Conservation (phyloP, 2,888 invertebrate genomes). For the Steinernema scapterisci region DNA sequence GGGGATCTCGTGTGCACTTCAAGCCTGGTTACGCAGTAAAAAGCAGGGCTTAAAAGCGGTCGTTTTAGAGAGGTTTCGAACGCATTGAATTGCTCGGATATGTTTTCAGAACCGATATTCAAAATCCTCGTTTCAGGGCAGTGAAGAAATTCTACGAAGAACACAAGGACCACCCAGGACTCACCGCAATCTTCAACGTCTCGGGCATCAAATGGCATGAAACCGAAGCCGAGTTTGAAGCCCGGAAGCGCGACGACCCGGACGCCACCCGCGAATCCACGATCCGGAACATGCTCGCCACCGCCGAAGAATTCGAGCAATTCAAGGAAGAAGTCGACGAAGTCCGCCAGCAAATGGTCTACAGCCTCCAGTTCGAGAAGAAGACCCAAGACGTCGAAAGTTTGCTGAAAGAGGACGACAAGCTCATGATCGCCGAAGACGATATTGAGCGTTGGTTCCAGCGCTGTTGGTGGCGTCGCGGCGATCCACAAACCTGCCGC, state of each 20-base stretch:
- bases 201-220: slow-evolving; percentile 6
- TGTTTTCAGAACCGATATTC: too few relatives aligned
- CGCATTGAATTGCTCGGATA: too few relatives aligned
- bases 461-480: slow-evolving; percentile 23
- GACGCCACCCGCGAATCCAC: background rate
- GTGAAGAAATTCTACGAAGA: slow-evolving; percentile 21
- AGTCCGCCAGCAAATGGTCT: slow-evolving; percentile 3
- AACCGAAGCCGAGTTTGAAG: background rate
- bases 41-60: too few relatives aligned
- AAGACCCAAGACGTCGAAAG: background rate
- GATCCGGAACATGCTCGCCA: slow-evolving; percentile 8
- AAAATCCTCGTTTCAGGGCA: background rate
- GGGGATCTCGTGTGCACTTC: too few relatives aligned
- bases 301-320: background rate
- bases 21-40: too few relatives aligned
- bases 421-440: background rate
- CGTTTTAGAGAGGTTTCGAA: too few relatives aligned
- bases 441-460: slow-evolving; percentile 17
- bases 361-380: slow-evolving; percentile 19
- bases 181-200: slow-evolving; percentile 12
- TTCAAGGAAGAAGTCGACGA: slow-evolving; percentile 16
- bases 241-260: background rate
- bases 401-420: background rate
- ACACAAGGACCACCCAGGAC: background rate
- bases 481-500: slow-evolving; percentile 4